phyloP scores from a whole-genome alignment of 2,888 invertebrate genomes.

The Caenorhabditis parvicauda region DNA sequence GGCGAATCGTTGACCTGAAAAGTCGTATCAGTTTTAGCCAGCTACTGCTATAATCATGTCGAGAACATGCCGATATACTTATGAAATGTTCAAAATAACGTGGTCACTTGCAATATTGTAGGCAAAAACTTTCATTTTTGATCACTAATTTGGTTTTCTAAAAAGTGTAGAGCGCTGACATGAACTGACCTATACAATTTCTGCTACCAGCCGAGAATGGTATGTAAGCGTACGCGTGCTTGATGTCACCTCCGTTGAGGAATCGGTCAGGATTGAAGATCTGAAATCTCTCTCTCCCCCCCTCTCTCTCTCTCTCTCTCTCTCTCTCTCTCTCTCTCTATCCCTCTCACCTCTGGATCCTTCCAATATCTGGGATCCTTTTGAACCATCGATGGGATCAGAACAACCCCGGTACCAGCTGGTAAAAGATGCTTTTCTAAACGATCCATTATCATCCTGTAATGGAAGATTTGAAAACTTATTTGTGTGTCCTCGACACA shows the following conservation, averaged over 20 bases:
- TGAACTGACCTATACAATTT: constrained; percentile 66
- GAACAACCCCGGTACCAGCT: constrained; percentile 62
- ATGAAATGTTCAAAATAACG: too few species aligned
- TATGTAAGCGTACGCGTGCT: constrained; percentile 65
- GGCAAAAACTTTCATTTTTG: too few species aligned
- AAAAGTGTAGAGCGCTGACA: neutral
- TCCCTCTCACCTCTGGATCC: constrained; percentile 43
- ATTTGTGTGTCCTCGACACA: constrained; percentile 62
- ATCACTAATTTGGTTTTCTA: too few species aligned
- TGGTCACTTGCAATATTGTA: too few species aligned
- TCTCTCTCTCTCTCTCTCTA: neutral
- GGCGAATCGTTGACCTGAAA: constrained; percentile 60
- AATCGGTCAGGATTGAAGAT: constrained; percentile 66
- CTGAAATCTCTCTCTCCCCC: too few species aligned
- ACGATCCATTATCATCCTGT: constrained; percentile 17
- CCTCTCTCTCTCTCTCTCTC: constrained; percentile 54
- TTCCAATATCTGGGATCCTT: constrained; percentile 51
- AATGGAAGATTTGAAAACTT: constrained; percentile 50
- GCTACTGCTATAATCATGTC: too few species aligned
- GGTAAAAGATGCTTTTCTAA: constrained; percentile 49
- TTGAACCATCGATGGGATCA: constrained; percentile 63
- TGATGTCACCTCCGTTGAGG: constrained; percentile 60
- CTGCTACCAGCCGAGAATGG: constrained; percentile 67
- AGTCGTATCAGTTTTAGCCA: too few species aligned
- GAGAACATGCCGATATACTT: too few species aligned